phyloP scores from a whole-genome alignment of 2,113 vertebrate species.

The Sprattus sprattus region DNA sequence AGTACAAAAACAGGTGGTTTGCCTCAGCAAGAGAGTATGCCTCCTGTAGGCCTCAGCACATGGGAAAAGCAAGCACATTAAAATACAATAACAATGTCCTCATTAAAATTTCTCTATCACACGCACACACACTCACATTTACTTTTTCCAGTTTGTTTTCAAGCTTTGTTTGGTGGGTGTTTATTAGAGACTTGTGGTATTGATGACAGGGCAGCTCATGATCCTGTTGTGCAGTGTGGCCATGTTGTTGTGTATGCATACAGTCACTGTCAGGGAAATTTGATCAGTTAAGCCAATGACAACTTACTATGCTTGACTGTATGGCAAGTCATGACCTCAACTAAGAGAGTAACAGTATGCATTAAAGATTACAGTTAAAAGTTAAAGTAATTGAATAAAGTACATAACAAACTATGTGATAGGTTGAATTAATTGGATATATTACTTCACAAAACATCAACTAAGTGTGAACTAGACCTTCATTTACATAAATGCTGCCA shows the following conservation, averaged over 20 bases:
- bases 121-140: not conserved
- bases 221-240: slow-evolving; percentile 40
- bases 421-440: not conserved
- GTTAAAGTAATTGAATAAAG: not conserved
- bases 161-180: not conserved
- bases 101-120: not conserved
- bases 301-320: slow-evolving; percentile 58
- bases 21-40: too few species aligned
- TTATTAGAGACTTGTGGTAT: slow-evolving; percentile 1
- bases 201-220: slow-evolving; percentile 54
- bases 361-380: not conserved
- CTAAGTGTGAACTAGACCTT: not conserved
- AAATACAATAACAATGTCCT: too few species aligned
- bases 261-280: slow-evolving; percentile 48
- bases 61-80: too few species aligned
- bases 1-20: too few species aligned
- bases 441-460: not conserved
- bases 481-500: not conserved
- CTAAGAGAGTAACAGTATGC: not conserved
- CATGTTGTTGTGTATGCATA: slow-evolving; percentile 28
- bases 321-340: slow-evolving; percentile 45
- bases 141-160: not conserved
- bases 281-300: slow-evolving; percentile 56
- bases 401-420: not conserved
- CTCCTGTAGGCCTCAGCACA: too few species aligned